A percentile compares a stretch with the other conserved stretches of the same genome.
phyloP scores from a whole-genome alignment of 1,140 invertebrate species.

The Carcinoscorpius rotundicauda region DNA sequence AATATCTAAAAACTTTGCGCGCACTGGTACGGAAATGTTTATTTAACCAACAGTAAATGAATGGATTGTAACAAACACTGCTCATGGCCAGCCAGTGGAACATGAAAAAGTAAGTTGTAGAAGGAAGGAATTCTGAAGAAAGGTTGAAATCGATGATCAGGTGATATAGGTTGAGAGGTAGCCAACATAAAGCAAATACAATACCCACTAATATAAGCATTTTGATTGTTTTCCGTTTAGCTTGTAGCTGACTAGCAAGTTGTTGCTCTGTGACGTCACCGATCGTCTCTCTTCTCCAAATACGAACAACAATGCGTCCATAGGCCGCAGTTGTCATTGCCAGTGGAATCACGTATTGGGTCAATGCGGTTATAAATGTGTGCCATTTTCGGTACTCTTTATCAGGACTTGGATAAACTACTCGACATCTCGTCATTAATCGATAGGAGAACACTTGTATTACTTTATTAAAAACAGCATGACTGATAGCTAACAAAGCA shows the following conservation, averaged over 20 bases:
- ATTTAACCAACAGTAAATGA: constrained; percentile 41
- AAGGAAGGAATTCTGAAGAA: constrained; percentile 21
- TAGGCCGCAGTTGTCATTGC: constrained; percentile 37
- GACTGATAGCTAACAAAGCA: constrained; percentile 37
- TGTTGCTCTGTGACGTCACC: constrained; percentile 30
- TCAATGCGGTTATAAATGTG: constrained; percentile 36
- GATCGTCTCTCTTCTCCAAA: constrained; percentile 25
- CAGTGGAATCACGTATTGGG: constrained; percentile 43
- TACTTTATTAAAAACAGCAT: constrained; percentile 36
- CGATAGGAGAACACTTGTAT: constrained; percentile 23
- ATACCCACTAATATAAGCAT: constrained; percentile 39
- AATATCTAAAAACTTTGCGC: too few species aligned
- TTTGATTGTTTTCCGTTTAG: constrained; percentile 37
- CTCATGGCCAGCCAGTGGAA: constrained; percentile 78
- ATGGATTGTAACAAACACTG: constrained; percentile 42
- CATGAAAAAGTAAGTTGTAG: constrained; percentile 47
- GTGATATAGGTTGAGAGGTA: constrained; percentile 32
- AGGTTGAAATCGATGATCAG: constrained; percentile 29
- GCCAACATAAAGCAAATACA: constrained; percentile 38
- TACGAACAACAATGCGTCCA: constrained; percentile 29
- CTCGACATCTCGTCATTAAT: constrained; percentile 31
- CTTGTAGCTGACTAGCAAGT: constrained; percentile 22
- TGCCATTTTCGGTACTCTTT: constrained; percentile 31
- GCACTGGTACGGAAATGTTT: constrained; percentile 13
- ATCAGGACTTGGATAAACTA: constrained; percentile 30